Evolutionary conservation across 1,140 invertebrate species (phyloP), one percentile per base, ranked within the genome.

Genomic region (Drosophila guanche): DNA sequence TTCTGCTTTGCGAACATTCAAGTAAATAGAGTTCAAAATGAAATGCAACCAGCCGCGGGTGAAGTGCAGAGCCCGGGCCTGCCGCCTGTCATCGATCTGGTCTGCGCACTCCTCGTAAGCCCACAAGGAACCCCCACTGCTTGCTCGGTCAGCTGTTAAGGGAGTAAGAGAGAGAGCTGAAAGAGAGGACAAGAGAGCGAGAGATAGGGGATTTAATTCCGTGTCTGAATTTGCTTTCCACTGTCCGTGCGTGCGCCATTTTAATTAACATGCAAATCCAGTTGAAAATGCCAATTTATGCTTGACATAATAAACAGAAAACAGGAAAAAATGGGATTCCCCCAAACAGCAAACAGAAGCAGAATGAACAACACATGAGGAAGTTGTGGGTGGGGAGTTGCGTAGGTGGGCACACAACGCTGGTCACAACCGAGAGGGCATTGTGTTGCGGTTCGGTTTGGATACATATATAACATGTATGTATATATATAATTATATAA

Each of bases 201-300:
- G 33, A 47, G 52, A 45, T 37, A 46, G 48, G 48, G 53, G 77
- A 60, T 71, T 84, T 83, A 83, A 84, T 83, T 75, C 61, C 79
- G 67, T 81, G 81, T 88, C 74, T 71, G 83, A 65, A 86, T 86
- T 88, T 86, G 78, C 88, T 88, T 86, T 88, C 83, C 78, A 66
- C 83, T 86, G 78, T 88, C 83, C 69, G 77, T 88, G 83, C 74
- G 69, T 85, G 68, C 74, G 70, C 59, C 83, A 86, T 86, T 86
- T 86, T 86, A 86, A 86, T 86, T 86, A 86, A 86, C 83, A 86
- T 86, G 83, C 83, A 86, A 86, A 86, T 86, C 83, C 83, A 86
- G 83, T 86, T 83, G 83, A 86, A 75, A 86, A 88, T 86, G 84
- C 83, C 83, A 86, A 89, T 86, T 86, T 88, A 83, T 88, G 81